Evolutionary conservation across 37 sponge, comb jelly and placozoan species (phyloP), one percentile per base, ranked within the genome.

Genomic region (Halisarca cf. caerulea): DNA sequence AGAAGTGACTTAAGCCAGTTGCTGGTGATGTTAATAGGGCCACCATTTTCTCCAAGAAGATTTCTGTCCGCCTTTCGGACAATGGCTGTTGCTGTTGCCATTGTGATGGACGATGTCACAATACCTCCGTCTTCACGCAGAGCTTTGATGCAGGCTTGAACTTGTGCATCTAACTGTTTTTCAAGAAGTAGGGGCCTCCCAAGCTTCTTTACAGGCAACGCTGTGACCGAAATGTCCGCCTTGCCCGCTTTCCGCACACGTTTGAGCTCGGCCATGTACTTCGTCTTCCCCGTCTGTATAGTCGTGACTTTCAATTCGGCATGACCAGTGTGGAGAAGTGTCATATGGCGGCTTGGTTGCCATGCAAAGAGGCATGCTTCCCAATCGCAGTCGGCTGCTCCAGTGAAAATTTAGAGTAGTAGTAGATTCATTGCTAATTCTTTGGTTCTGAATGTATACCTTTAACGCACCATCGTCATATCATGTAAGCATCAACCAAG

Each of bases 1-100:
- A 90, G 66, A 3, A 90, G 27, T 40, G 55, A 58, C 43, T 86
- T 72, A 28, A 71, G 78, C 82, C 90, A 89, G 62, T 86, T 40
- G 27, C 83, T 90, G n/a, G 80, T 90, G 4, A 69, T 2, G 7
- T 2, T 2, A 27, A 90, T 60, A 21, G 4, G 79, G 23, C 79
- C 79, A 62, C 82, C 64, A 60, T 64, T 81, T 4, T n/a, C 30
- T 81, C 17, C 62, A 32, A 81, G 66, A 3, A 64, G 64, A 36
- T 81, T 81, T 28, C 82, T 81, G 62, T 81, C 61, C 64, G 25
- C 40, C 21, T 40, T 58, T 69, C 38, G 64, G 15, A 81, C 2
- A 62, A 66, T 66, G 3, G 40, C 82, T n/a, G 72, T 69, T 36
- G 62, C 82, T 64, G 33, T 21, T 25, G 80, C 80, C 55, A 79